A percentile compares a stretch with the other conserved stretches of the same genome.
These are phyloP conservation scores for Agrypnia vestita DNA, from an alignment of 1,140 invertebrate species.

Conservation along the genomic window DNA sequence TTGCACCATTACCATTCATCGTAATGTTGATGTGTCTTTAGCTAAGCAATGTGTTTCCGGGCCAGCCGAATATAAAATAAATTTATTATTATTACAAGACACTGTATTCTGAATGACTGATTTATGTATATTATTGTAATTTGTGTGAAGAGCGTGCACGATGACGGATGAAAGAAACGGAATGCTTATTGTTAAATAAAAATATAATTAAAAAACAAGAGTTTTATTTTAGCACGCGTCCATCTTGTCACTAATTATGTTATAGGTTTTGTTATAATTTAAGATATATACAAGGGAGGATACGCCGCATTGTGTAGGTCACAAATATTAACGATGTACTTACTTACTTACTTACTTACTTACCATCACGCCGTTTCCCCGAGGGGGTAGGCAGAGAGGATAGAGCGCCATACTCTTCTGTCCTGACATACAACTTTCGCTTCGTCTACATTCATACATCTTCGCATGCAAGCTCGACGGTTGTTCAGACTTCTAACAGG, in stretches of 20 bases:
- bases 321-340: too few relatives aligned
- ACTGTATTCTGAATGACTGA: conserved; percentile 55
- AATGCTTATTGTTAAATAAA: conserved; percentile 43
- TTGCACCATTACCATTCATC: background rate
- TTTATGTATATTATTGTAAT: conserved; percentile 55
- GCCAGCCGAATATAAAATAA: conserved; percentile 30
- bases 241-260: background rate
- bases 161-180: conserved; percentile 35
- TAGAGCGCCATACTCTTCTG: too few relatives aligned
- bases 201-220: background rate
- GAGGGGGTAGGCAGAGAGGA: too few relatives aligned
- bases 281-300: too few relatives aligned
- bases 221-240: background rate
- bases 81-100: conserved; percentile 30
- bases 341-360: too few relatives aligned
- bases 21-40: background rate
- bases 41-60: conserved; percentile 12
- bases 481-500: too few relatives aligned
- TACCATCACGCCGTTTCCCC: too few relatives aligned
- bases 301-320: too few relatives aligned
- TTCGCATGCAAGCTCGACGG: too few relatives aligned
- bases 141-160: conserved; percentile 30
- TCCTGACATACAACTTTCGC: too few relatives aligned
- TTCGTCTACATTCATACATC: too few relatives aligned
- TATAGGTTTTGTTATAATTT: too few relatives aligned